phyloP scores from a whole-genome alignment of 2,888 invertebrate genomes.

The Chironomus tentans region DNA sequence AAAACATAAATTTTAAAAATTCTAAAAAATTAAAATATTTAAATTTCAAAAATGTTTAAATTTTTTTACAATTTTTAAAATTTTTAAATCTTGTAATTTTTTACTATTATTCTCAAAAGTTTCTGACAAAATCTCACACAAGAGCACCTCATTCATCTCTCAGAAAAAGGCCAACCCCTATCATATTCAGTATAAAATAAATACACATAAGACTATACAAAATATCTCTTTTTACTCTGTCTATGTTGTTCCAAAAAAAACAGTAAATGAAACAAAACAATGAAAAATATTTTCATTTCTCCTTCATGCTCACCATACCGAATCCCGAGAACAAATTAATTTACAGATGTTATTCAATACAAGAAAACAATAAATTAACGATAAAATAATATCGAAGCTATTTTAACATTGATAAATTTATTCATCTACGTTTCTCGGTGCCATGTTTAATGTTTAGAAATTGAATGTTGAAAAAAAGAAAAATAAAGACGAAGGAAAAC shows the following conservation, averaged over 20 bases:
- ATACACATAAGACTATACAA: neutral
- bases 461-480: too few species aligned
- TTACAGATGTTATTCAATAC: neutral
- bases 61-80: neutral
- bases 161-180: too few species aligned
- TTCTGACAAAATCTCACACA: neutral
- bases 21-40: too few species aligned
- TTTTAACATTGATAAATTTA: slow-evolving; percentile 7
- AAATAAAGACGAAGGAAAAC: neutral
- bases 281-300: neutral
- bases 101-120: neutral
- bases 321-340: neutral
- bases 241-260: neutral
- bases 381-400: neutral
- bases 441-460: neutral
- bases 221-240: neutral
- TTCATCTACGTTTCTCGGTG: neutral
- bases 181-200: too few species aligned
- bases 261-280: neutral
- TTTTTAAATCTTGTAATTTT: neutral
- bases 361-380: slow-evolving; percentile 3
- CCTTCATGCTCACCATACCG: neutral
- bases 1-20: too few species aligned
- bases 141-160: too few species aligned
- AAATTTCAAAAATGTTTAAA: too few species aligned